phyloP scores from a whole-genome alignment of 2,797 vertebrate genomes.

The Brotula barbata region DNA sequence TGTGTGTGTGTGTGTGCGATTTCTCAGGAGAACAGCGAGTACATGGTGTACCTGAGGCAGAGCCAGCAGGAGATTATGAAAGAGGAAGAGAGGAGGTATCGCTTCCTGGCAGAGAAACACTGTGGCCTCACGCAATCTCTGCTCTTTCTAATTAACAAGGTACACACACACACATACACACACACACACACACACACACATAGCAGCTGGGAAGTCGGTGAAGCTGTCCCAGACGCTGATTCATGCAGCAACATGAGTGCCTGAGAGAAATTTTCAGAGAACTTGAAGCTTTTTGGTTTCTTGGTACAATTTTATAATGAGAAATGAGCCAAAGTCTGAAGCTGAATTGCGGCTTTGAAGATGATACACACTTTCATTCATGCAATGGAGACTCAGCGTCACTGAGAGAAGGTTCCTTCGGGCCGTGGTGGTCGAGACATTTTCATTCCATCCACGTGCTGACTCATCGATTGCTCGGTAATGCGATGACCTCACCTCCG shows the following conservation, averaged over 20 bases:
- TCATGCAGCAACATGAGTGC: no score
- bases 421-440: background rate
- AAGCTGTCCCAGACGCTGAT: no score
- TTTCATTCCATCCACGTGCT: conserved; percentile 8
- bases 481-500: conserved; percentile 12
- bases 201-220: no score
- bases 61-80: conserved; percentile 90
- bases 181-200: conserved; percentile 24
- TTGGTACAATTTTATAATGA: no score
- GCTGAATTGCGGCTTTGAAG: no score
- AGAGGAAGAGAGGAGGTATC: conserved; percentile 94
- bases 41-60: conserved; percentile 87
- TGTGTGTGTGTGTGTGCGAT: conserved; percentile 5
- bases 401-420: conserved; percentile 1
- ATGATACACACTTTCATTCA: no score
- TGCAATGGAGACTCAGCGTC: background rate
- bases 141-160: conserved; percentile 81
- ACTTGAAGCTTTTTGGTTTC: no score
- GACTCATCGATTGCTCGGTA: conserved; percentile 10
- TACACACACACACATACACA: conserved; percentile 35
- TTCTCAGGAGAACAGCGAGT: conserved; percentile 86
- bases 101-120: conserved; percentile 95
- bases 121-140: conserved; percentile 82
- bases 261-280: no score
- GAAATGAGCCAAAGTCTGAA: no score